phyloP scores from a whole-genome alignment of 2,797 vertebrate species.

The Hypotaenidia okinawae region DNA sequence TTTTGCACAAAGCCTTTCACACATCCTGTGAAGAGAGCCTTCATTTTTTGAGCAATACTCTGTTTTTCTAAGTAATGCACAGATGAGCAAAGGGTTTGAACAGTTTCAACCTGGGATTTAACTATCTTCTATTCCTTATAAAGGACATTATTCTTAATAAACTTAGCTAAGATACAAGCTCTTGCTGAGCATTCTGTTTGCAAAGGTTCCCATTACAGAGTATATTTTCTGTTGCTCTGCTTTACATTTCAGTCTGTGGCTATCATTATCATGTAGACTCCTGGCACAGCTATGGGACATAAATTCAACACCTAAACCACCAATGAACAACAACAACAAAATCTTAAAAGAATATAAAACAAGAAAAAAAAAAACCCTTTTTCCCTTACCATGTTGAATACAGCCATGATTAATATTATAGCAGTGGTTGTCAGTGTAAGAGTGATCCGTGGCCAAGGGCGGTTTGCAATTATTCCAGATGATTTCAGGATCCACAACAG shows the following conservation, averaged over 20 bases:
- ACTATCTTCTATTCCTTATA: background rate
- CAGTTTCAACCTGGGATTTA: background rate
- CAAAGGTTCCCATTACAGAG: background rate
- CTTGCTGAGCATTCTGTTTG: background rate
- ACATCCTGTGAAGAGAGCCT: background rate
- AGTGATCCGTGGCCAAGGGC: constrained; percentile 91
- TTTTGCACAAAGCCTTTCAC: background rate
- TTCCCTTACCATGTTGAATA: constrained; percentile 95
- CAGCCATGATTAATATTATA: constrained; percentile 92
- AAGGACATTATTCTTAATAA: background rate
- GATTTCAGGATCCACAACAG: constrained; percentile 90
- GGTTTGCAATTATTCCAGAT: constrained; percentile 91
- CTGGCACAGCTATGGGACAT: background rate
- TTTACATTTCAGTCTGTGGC: background rate
- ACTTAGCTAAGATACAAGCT: background rate
- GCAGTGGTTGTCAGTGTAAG: constrained; percentile 91
- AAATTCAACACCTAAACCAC: background rate
- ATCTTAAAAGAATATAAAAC: background rate
- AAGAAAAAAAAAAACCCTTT: background rate
- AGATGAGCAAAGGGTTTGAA: background rate
- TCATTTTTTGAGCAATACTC: background rate
- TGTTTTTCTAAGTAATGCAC: background rate
- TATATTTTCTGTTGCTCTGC: background rate
- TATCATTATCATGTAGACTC: background rate
- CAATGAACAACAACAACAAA: background rate